Evolutionary conservation across 2,113 vertebrate genomes (phyloP), one percentile per base, ranked within the genome.

Genomic region (Alectura lathami): DNA sequence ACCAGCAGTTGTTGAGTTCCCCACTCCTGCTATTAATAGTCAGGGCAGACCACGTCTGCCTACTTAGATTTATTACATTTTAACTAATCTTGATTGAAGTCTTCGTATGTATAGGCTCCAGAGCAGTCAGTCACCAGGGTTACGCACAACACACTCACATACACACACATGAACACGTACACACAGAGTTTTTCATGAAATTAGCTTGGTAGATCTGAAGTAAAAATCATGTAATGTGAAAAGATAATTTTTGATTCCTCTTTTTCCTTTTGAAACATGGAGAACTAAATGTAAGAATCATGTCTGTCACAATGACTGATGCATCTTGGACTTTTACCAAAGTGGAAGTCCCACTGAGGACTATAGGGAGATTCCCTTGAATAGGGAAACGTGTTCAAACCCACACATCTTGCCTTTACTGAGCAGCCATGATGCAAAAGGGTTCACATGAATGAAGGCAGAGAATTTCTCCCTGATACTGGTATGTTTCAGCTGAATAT

Each of bases 11-110:
- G 96, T 96, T 96, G 93, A 96, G 95, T 93, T 94, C 90, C 76
- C 83, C 66, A 57, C 64, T 96, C 64, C 66, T 95, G 51, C 96
- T 97, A 97, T 96, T 95, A 96, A 97, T 96, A 97, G 96, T 48
- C 0, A 0, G 80, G 76, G 83, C 93, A 96, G 94, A 91, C 96
- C 93, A 47, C n/a, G 87, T 94, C 95, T 96, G 95, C 86, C 95
- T 96, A 42, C 83, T 96, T 94, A 94, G 96, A 96, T 97, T 97
- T 97, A 96, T 97, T 97, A 90, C 94, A 88, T 97, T 97, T 96
- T 95, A 96, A 96, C 94, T 95, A 82, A 97, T 96, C 95, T 96
- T 96, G 95, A 95, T 95, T 96, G 93, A 97, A 96, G 93, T 68
- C 88, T 95, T 96, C 1, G 0, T 69, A 90, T 95, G 90, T 84